These are phyloP conservation scores for Dasyurus viverrinus DNA, from an alignment of 2,113 vertebrate species.

Conservation along the genomic window DNA sequence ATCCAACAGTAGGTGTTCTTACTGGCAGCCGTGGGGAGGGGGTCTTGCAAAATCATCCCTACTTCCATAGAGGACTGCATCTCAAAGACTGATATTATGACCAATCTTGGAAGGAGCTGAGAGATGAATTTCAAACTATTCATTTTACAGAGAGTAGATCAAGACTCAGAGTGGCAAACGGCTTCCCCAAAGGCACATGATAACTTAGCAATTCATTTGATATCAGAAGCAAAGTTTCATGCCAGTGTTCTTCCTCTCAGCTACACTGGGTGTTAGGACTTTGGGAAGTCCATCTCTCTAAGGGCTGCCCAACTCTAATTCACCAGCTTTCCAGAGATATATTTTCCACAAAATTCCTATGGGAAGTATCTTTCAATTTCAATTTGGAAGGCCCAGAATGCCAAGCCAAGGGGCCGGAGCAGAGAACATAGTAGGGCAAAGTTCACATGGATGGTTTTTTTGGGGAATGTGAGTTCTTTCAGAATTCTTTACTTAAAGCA, in stretches of 20 bases:
- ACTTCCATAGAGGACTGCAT: not conserved
- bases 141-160: not conserved
- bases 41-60: not conserved
- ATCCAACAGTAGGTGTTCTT: not conserved
- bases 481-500: not conserved
- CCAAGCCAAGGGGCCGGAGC: not conserved
- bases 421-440: not conserved
- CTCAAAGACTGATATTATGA: not conserved
- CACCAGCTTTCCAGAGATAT: not conserved
- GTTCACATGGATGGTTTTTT: not conserved
- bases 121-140: not conserved
- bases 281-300: not conserved
- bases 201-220: not conserved
- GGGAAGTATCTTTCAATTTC: not conserved
- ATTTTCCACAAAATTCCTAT: not conserved
- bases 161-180: not conserved
- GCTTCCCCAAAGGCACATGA: not conserved
- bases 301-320: not conserved
- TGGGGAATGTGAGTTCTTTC: not conserved
- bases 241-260: not conserved
- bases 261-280: not conserved
- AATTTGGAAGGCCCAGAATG: not conserved
- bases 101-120: not conserved
- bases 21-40: not conserved
- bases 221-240: not conserved